These are phyloP conservation scores for Cephus runcator DNA, from an alignment of 2,888 invertebrate species.

Conservation along the genomic window DNA sequence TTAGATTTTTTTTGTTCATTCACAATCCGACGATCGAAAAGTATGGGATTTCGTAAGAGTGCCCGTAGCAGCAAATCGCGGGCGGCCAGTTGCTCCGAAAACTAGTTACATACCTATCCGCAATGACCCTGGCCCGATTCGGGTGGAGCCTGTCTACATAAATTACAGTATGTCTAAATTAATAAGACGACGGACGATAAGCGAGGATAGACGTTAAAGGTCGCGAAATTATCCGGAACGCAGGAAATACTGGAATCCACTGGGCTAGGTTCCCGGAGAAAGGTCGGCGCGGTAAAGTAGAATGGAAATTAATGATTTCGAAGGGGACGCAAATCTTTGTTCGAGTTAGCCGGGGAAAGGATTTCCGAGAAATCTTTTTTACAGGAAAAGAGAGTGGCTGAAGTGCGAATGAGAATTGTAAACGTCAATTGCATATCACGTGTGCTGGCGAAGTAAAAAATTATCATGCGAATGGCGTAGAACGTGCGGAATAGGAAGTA, in stretches of 20 bases:
- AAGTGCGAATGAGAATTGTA: background rate
- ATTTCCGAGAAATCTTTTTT: background rate
- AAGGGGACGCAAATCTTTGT: background rate
- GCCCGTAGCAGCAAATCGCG: background rate
- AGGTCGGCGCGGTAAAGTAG: background rate
- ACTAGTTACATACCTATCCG: slow-evolving; percentile 1
- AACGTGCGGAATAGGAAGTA: background rate
- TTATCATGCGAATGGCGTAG: background rate
- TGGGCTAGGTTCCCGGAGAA: background rate
- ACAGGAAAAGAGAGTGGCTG: background rate
- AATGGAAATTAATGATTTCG: background rate
- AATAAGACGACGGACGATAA: background rate
- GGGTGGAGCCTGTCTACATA: slow-evolving; percentile 20
- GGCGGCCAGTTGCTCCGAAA: slow-evolving; percentile 12
- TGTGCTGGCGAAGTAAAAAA: background rate
- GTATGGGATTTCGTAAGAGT: slow-evolving; percentile 12
- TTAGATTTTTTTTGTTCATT: background rate
- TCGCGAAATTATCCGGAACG: background rate
- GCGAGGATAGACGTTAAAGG: background rate
- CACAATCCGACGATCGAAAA: slow-evolving; percentile 1
- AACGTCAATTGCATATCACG: background rate
- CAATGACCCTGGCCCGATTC: slow-evolving; percentile 35
- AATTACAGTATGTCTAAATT: background rate
- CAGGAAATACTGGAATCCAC: background rate
- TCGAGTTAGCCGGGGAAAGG: background rate